Evolutionary conservation across 37 sponge, comb jelly and placozoan genomes (phyloP), one percentile per base, ranked within the genome.

Genomic region (Crambe crambe): DNA sequence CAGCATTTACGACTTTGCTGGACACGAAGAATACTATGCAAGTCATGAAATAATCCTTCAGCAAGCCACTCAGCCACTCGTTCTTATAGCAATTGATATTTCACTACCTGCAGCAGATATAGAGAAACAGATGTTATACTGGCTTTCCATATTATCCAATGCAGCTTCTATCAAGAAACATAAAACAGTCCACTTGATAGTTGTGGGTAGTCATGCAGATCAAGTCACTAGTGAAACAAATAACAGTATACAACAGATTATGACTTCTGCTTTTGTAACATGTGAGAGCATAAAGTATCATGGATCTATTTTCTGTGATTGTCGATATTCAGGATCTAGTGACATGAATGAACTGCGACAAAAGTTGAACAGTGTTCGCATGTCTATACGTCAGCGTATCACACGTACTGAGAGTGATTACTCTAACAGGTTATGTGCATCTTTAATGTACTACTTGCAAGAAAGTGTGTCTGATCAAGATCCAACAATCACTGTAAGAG

Each of bases 1-100:
- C 36, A 42, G 27, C 1, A 29, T 79, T 8, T 79, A 64, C 67
- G 80, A 79, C 70, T 79, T 79, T 79, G 80, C 80, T 56, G 80
- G 80, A 10, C 80, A 79, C 12, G 56, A 42, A 12, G 80, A 79
- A 47, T 79, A 79, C 70, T 66, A 79, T 79, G 70, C 68, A 25
- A 65, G 68, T 22, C 80, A 79, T 68, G 70, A 42, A 26, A 51
- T 25, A 8, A 36, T 79, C 57, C 57, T 79, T 17, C 70, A 68
- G 36, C 12, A 43, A 31, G 42, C 15, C 2, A 1, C 44, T 30
- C 51, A 39, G 22, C 39, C 80, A 26, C 22, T 66, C 47, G 58
- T 79, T 31, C 20, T 79, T 9, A 22, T 79, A 25, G 21, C 67
- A 18, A 56, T 68, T n/a, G 44, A 79, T 44, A 29, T 72, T 18